Evolutionary conservation across 2,888 invertebrate species (phyloP), one percentile per base, ranked within the genome.

Genomic region (Celastrina argiolus): DNA sequence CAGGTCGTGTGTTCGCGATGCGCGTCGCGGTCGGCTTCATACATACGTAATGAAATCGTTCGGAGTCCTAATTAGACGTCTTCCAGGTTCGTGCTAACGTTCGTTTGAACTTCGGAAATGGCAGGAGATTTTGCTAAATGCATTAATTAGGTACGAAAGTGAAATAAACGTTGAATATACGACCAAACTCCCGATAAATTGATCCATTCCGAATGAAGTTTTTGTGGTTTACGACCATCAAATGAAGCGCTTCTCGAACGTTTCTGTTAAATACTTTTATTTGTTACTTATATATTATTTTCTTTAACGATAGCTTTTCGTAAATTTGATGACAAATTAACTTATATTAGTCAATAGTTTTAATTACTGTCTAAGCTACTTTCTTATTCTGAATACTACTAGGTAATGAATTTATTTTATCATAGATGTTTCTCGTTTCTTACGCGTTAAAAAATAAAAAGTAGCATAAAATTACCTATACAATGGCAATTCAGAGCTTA

Each of bases 41-140:
- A 86, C 85, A 88, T 88, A 84, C 75, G 81, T 85, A 87, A 90
- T 89, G 86, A 81, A 83, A 84, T 81, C 81, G 81, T 84, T 78
- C 72, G 69, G 72, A 74, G 76, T 75, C 75, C 81, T 87, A 87
- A 88, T 88, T 87, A 87, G 83, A 72, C 65, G 69, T 69, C 45
- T 64, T 56, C 64, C 68, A 42, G 67, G 69, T 68, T 66, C 51
- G 61, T 59, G 66, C 66, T 69, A 69, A 73, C 69, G 68, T 61
- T 63, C 64, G 56, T 69, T 70, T 72, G 68, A 69, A 58, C 69
- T 69, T 68, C 64, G 63, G 66, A 64, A 72, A 68, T 69, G 67
- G 66, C 68, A 65, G 59, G 70, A 64, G 68, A 71, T 69, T 71
- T 67, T 65, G 66, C 69, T 39, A 61, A 65, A 61, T 66, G 45